Evolutionary conservation across 1,140 invertebrate species (phyloP), one percentile per base, ranked within the genome.

Genomic region (Drosophila fuyamai): DNA sequence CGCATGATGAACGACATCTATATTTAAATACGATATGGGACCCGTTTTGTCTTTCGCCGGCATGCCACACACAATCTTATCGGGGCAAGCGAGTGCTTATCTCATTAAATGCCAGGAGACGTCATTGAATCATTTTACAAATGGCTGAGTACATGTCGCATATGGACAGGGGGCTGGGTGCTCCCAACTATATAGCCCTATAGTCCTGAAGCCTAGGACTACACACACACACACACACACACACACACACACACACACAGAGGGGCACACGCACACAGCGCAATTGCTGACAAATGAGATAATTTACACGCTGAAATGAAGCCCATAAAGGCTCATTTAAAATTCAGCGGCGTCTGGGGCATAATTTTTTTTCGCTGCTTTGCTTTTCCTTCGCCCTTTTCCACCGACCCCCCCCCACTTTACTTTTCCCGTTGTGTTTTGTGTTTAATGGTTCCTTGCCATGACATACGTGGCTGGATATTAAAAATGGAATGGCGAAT

Each of bases 291-390:
- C 84, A 89, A 89, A 89, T 89, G 84, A 89, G 84, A 89, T 89
- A 89, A 89, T 89, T 89, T 89, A 89, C 84, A 89, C 84, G 84
- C 84, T 89, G 84, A 89, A 89, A 89, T 89, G 84, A 89, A 89
- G 84, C 84, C 84, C 84, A 89, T 89, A 89, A 89, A 89, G 84
- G 80, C 84, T 89, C 84, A 89, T 89, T 89, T 89, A 89, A 89
- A 89, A 89, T 89, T 89, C 84, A 89, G 80, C 84, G 84, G 84
- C 84, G 84, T 89, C 84, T 89, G 80, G 84, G 84, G 84, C 84
- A 89, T 89, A 89, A 89, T 89, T 89, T 89, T 79, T 88, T 57
- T 76, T 75, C 57, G 59, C 48, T 79, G 68, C 76, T 83, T 83
- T 83, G 80, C 80, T 79, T 83, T 63, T 66, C 74, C 73, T 79